phyloP scores from a whole-genome alignment of 2,113 vertebrate species.

The Ovis aries region DNA sequence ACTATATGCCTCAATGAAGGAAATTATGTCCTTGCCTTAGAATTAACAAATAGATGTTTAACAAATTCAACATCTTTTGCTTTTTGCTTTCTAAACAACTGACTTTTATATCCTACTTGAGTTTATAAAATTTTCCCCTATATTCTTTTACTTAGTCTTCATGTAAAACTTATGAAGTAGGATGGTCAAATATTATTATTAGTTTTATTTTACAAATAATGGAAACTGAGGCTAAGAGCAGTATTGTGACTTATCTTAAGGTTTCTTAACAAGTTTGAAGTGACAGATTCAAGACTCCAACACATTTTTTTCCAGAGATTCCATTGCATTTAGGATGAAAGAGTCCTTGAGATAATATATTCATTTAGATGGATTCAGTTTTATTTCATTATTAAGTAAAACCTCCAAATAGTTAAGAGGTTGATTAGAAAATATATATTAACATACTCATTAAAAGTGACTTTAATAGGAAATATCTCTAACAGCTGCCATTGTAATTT shows the following conservation, averaged over 20 bases:
- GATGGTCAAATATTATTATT: neutral
- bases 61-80: neutral
- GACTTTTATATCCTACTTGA: neutral
- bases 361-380: neutral
- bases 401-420: neutral
- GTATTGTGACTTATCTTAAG: neutral
- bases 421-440: conserved; percentile 38
- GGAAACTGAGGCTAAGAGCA: neutral
- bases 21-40: neutral
- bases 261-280: neutral
- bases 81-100: neutral
- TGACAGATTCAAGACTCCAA: neutral
- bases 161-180: neutral
- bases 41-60: neutral
- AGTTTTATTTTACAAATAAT: neutral
- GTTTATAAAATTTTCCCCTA: neutral
- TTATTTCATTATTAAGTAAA: conserved; percentile 38
- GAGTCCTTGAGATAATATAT: neutral
- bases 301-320: neutral
- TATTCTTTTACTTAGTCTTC: neutral
- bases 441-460: conserved; percentile 27
- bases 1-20: neutral
- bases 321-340: neutral
- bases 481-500: conserved; percentile 24
- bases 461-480: neutral